These are phyloP conservation scores for Drosophila mercatorum DNA, from an alignment of 2,888 invertebrate genomes.

Conservation along the genomic window DNA sequence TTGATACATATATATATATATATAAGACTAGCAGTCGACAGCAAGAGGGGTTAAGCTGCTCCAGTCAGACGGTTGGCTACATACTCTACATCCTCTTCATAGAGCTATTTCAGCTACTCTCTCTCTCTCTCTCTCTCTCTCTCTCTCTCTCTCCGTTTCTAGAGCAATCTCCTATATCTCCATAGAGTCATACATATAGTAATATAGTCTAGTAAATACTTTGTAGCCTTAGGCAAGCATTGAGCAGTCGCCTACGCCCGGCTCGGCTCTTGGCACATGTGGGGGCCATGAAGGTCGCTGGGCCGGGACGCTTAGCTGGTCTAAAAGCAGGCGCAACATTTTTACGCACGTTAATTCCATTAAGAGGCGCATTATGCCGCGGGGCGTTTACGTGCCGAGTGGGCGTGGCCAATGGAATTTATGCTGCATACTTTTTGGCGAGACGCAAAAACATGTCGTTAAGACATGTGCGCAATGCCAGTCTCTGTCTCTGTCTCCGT, in stretches of 20 bases:
- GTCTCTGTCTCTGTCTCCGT: background rate
- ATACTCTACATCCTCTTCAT: no score
- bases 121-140: no score
- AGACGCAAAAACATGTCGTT: conserved; percentile 19
- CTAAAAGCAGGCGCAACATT: conserved; percentile 43
- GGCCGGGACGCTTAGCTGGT: conserved; percentile 1
- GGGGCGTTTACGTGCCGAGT: conserved; percentile 44
- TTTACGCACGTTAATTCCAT: conserved; percentile 67
- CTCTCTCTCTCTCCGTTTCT: no score
- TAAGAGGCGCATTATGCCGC: conserved; percentile 59
- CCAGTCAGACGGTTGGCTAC: no score
- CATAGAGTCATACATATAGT: no score
- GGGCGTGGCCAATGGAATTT: conserved; percentile 54
- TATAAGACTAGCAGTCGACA: no score
- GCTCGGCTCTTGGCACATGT: conserved; percentile 15
- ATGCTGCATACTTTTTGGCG: conserved; percentile 54
- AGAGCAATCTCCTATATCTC: no score
- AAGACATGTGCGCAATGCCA: conserved; percentile 7
- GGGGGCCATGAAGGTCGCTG: background rate
- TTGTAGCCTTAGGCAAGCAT: background rate
- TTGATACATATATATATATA: no score
- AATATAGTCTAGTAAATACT: no score
- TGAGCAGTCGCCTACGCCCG: background rate
- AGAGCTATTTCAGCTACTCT: no score
- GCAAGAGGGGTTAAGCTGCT: no score